A percentile compares a stretch with the other conserved stretches of the same genome.
phyloP scores from a whole-genome alignment of 2,797 vertebrate genomes.

The Rousettus madagascariensis region DNA sequence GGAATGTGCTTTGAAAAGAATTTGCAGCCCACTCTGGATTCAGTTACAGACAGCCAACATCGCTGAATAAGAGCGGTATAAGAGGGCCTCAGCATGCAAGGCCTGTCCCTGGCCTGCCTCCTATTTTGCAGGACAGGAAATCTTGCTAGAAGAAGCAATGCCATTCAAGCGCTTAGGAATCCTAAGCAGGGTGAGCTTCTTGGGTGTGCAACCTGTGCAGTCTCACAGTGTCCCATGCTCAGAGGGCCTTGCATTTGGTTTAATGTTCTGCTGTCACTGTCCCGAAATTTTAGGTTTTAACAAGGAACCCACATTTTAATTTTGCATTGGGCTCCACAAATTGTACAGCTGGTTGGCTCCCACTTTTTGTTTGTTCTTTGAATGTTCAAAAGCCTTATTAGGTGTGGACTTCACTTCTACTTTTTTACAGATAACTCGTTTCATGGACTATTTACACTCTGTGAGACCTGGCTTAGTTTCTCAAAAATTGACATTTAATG shows the following conservation, averaged over 20 bases:
- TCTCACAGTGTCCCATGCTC: no score
- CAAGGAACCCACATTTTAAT: background rate
- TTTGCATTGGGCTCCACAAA: background rate
- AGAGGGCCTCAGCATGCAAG: background rate
- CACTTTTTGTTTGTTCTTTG: background rate
- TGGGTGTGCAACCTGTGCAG: background rate
- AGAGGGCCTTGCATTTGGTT: background rate
- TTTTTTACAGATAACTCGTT: background rate
- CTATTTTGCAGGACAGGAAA: background rate
- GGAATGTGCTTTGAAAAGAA: background rate
- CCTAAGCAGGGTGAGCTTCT: background rate
- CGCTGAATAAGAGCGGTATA: accelerated
- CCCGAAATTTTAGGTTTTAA: background rate
- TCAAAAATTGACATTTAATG: background rate
- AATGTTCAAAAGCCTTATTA: background rate
- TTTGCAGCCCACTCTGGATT: background rate
- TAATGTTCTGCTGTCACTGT: background rate
- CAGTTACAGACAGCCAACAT: background rate
- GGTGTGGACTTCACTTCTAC: background rate
- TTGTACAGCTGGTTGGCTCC: background rate
- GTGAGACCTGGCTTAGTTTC: background rate
- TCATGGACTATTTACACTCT: background rate
- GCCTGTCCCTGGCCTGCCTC: background rate
- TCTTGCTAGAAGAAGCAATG: background rate
- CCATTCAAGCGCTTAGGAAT: background rate